phyloP scores from a whole-genome alignment of 1,140 invertebrate genomes.

The Marisa cornuarietis region DNA sequence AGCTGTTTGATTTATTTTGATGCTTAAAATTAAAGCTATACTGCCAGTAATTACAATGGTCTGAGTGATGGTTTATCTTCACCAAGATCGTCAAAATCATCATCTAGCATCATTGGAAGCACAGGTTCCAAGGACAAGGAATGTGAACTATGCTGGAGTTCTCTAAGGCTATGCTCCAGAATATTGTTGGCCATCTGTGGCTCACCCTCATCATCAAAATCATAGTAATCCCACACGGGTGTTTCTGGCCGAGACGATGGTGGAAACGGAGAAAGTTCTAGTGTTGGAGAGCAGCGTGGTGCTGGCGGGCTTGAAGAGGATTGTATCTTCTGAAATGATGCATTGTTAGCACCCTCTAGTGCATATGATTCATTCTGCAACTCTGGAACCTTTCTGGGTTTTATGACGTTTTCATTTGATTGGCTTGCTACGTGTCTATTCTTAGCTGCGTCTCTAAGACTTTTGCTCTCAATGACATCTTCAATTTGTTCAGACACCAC shows the following conservation, averaged over 20 bases:
- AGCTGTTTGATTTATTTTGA: too few species aligned
- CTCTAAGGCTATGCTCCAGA: conserved; percentile 22
- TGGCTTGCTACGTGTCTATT: neutral
- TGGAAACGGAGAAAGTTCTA: conserved; percentile 7
- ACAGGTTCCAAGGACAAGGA: conserved; percentile 18
- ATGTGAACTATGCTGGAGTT: conserved; percentile 10
- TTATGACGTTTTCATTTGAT: neutral
- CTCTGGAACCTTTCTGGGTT: neutral
- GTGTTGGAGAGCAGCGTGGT: neutral
- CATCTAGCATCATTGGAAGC: conserved; percentile 27
- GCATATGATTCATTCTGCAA: neutral
- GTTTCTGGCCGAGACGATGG: conserved; percentile 49
- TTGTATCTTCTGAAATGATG: neutral
- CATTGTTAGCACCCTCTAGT: neutral
- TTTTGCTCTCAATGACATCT: too few species aligned
- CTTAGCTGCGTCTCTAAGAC: neutral
- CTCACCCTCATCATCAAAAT: conserved; percentile 31
- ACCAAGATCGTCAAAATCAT: conserved; percentile 23
- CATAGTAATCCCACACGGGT: conserved; percentile 56
- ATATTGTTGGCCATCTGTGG: neutral
- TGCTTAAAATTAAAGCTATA: too few species aligned
- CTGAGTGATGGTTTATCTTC: conserved; percentile 7
- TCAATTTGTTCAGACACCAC: too few species aligned
- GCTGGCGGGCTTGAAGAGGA: neutral
- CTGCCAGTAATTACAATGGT: too few species aligned